A percentile compares a stretch with the other conserved stretches of the same genome.
These are phyloP conservation scores for Heloderma charlesbogerti DNA, from an alignment of 2,113 vertebrate genomes.

Conservation along the genomic window DNA sequence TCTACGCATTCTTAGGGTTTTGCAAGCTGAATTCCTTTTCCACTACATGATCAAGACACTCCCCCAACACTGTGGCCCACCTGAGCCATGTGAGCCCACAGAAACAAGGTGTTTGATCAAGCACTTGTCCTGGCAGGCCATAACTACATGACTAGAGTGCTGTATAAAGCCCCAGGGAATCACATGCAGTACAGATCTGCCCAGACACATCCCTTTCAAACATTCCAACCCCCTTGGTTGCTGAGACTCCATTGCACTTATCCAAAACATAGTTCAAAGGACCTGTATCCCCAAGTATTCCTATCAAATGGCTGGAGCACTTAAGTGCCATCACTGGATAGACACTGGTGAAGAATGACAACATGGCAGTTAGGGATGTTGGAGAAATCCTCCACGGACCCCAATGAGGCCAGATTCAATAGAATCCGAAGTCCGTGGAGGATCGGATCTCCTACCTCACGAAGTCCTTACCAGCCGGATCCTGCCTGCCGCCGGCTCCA, in stretches of 20 bases:
- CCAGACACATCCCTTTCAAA: background rate
- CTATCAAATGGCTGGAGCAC: background rate
- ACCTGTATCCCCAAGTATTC: no score
- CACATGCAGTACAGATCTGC: background rate
- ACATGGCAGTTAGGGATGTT: no score
- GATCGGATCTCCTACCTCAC: no score
- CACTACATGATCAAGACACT: background rate
- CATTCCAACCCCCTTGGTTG: no score
- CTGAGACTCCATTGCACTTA: background rate
- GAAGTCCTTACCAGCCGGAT: no score
- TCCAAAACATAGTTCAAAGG: background rate
- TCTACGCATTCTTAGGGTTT: background rate
- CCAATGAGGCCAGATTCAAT: no score
- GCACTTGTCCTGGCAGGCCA: background rate
- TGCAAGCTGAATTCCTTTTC: background rate
- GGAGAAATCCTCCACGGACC: no score
- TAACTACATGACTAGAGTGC: background rate
- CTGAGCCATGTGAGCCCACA: background rate
- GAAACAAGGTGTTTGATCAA: background rate
- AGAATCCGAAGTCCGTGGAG: no score
- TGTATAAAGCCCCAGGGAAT: no score
- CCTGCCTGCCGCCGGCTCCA: no score
- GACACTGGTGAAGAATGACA: background rate
- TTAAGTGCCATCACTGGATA: background rate
- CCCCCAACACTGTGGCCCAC: background rate